Conservation (phyloP, 2,888 invertebrate species). For the Troides aeacus region DNA sequence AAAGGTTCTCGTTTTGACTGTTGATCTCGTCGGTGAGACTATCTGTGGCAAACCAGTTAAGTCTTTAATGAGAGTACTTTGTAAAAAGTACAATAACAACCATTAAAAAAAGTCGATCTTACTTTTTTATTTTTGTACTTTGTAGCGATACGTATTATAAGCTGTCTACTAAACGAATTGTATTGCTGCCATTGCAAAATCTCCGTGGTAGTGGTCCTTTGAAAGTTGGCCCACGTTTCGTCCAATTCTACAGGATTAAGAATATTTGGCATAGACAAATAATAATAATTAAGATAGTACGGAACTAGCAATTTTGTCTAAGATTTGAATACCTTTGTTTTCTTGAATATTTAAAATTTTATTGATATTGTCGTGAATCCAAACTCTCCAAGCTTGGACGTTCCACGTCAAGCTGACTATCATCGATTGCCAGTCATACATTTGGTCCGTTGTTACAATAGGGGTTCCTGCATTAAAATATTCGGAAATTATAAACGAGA, state of each 20-base stretch:
- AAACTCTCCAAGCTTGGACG: conserved; percentile 66
- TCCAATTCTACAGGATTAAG: conserved; percentile 35
- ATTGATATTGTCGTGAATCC: conserved; percentile 66
- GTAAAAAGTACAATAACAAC: not conserved
- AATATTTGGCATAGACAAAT: not conserved
- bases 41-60: conserved; percentile 47
- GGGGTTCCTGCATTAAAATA: conserved; percentile 47
- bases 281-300: not conserved
- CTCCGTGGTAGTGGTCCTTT: conserved; percentile 55
- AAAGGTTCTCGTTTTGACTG: conserved; percentile 53
- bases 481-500: not conserved
- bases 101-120: conserved; percentile 19
- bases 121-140: conserved; percentile 62
- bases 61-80: not conserved
- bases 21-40: conserved; percentile 54
- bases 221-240: conserved; percentile 53
- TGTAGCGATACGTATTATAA: conserved; percentile 54
- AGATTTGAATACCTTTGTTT: conserved; percentile 27
- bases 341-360: conserved; percentile 45
- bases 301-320: not conserved
- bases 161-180: conserved; percentile 59
- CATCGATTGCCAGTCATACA: conserved; percentile 69
- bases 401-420: conserved; percentile 72
- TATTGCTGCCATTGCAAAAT: conserved; percentile 71
- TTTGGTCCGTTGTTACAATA: conserved; percentile 59